These are phyloP conservation scores for Vulpes lagopus DNA, from an alignment of 2,113 vertebrate species.

Conservation along the genomic window DNA sequence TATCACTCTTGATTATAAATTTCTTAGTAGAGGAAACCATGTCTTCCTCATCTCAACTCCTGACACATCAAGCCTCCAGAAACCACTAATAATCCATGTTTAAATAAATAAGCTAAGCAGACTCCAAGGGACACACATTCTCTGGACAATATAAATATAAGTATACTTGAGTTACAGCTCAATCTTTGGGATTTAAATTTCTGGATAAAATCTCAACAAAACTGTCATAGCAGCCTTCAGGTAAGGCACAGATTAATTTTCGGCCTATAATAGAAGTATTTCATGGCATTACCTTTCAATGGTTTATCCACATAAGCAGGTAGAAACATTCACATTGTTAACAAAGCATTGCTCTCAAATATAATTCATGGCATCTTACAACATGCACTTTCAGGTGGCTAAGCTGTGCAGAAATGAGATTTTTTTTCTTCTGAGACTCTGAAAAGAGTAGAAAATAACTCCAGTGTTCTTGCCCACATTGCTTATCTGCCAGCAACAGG, in stretches of 20 bases:
- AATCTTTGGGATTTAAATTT: not conserved
- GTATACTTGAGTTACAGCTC: not conserved
- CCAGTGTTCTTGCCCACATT: not conserved
- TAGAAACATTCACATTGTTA: not conserved
- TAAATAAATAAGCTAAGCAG: not conserved
- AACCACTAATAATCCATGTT: not conserved
- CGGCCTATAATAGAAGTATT: not conserved
- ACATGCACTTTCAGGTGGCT: slow-evolving; percentile 12
- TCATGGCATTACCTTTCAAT: not conserved
- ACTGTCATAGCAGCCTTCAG: not conserved
- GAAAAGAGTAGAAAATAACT: not conserved
- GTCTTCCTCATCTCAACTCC: not conserved
- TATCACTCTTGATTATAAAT: not conserved
- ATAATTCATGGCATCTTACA: slow-evolving; percentile 26
- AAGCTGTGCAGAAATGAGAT: not conserved
- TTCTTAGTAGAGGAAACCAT: not conserved
- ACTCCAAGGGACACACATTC: not conserved
- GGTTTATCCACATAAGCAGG: not conserved
- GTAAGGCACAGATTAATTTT: slow-evolving; percentile 11
- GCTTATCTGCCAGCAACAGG: not conserved
- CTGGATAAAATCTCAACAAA: not conserved
- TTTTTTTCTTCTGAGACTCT: not conserved
- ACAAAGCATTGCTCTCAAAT: slow-evolving; percentile 28
- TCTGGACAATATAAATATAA: not conserved
- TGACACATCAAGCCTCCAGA: not conserved